phyloP scores from a whole-genome alignment of 2,888 invertebrate species.

The Tuberolachnus salignus region DNA sequence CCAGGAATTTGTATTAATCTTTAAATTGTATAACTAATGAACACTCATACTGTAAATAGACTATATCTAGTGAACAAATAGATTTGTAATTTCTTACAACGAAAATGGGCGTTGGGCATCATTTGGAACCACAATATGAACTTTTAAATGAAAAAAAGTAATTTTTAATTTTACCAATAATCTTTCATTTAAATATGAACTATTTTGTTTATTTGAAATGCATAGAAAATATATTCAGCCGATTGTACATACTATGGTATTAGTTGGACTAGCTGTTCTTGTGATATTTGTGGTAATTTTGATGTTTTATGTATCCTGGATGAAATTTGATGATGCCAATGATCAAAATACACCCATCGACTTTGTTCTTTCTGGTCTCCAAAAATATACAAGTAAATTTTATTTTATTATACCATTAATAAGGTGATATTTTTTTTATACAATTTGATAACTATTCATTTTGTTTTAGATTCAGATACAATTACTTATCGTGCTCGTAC shows the following conservation, averaged over 20 bases:
- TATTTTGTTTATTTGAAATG: background rate
- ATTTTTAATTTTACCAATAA: background rate
- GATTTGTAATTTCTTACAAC: too few relatives aligned
- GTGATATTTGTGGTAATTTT: slow-evolving; percentile 30
- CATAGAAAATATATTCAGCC: slow-evolving; percentile 37
- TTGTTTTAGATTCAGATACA: slow-evolving; percentile 26
- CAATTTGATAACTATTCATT: background rate
- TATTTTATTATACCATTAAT: background rate
- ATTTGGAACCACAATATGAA: slow-evolving; percentile 38
- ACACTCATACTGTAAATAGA: too few relatives aligned
- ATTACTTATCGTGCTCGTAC: slow-evolving; percentile 19
- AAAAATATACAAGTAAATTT: slow-evolving; percentile 53
- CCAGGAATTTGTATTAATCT: too few relatives aligned
- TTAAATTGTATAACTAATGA: too few relatives aligned
- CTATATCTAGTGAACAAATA: too few relatives aligned
- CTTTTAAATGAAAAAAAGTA: slow-evolving; percentile 46
- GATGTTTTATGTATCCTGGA: slow-evolving; percentile 50
- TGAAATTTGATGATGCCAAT: slow-evolving; percentile 32
- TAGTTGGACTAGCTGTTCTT: slow-evolving; percentile 33
- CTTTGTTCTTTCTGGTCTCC: slow-evolving; percentile 58
- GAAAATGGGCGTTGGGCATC: slow-evolving; percentile 31
- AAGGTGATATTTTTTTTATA: background rate
- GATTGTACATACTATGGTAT: slow-evolving; percentile 26
- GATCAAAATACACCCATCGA: slow-evolving; percentile 58
- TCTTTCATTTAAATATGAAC: background rate